Evolutionary conservation across 2,888 invertebrate genomes (phyloP).

Genomic region (Acrobasis repandana): DNA sequence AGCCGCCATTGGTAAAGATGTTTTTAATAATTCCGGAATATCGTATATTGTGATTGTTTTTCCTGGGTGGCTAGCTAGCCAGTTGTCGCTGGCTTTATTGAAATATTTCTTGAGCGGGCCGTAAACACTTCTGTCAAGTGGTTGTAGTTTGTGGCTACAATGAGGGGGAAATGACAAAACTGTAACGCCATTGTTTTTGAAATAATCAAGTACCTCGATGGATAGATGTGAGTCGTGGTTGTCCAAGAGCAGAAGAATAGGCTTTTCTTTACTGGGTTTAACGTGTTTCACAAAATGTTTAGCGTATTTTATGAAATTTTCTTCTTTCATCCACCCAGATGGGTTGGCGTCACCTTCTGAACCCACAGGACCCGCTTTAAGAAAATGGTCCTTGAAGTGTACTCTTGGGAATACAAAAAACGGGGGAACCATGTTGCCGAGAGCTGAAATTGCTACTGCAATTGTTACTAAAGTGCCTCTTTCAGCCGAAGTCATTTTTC

Average conservation of each 20-base stretch:
- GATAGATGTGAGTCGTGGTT: conserved; percentile 48
- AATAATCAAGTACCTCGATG: conserved; percentile 37
- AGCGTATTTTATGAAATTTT: conserved; percentile 32
- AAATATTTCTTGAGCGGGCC: conserved; percentile 30
- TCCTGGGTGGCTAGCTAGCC: conserved; percentile 31
- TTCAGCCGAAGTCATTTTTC: conserved; percentile 49
- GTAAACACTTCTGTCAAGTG: conserved; percentile 20
- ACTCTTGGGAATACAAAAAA: conserved; percentile 27
- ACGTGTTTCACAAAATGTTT: conserved; percentile 29
- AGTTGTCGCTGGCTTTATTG: conserved; percentile 29
- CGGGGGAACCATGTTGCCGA: conserved; percentile 27
- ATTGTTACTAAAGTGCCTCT: conserved; percentile 46
- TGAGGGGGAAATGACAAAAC: conserved; percentile 35
- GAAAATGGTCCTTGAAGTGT: conserved; percentile 26
- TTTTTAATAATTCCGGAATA: conserved; percentile 29
- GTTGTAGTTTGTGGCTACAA: conserved; percentile 32
- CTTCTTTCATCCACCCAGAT: conserved; percentile 41
- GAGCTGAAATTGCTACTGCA: conserved; percentile 21
- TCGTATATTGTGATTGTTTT: conserved; percentile 33
- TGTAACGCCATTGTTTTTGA: conserved; percentile 27
- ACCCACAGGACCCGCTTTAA: conserved; percentile 32
- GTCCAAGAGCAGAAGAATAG: conserved; percentile 40
- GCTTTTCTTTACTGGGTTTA: conserved; percentile 24
- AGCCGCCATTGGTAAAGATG: conserved; percentile 29
- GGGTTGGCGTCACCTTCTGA: conserved; percentile 31